A percentile compares a stretch with the other conserved stretches of the same genome.
Conservation (phyloP, 2,113 vertebrate genomes). For the Pithys albifrons region DNA sequence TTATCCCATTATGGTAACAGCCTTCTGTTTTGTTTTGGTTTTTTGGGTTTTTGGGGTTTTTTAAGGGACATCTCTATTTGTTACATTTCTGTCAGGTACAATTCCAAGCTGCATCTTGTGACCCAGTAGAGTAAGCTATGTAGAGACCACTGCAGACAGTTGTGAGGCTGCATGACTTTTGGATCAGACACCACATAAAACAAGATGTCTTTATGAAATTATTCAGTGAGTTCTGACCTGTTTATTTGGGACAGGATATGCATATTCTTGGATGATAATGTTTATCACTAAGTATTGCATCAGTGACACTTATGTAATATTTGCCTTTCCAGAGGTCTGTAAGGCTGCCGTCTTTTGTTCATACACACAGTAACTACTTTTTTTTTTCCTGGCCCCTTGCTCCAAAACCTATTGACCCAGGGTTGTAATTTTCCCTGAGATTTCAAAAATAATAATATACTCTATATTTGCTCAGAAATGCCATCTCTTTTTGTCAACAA, state of each 20-base stretch:
- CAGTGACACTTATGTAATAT: neutral
- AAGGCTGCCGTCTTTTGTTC: neutral
- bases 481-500: neutral
- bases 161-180: neutral
- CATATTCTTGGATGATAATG: neutral
- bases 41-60: neutral
- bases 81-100: neutral
- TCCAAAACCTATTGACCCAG: neutral
- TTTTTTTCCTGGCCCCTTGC: neutral
- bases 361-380: accelerated
- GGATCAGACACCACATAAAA: neutral
- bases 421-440: neutral
- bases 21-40: neutral
- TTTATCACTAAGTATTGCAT: neutral
- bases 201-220: neutral
- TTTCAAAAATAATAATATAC: neutral
- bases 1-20: neutral
- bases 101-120: neutral
- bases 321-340: neutral
- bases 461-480: neutral
- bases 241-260: neutral
- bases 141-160: neutral
- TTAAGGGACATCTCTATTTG: neutral
- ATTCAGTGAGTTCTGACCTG: neutral
- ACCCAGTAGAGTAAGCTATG: neutral